phyloP scores from a whole-genome alignment of 2,888 invertebrate genomes.

The Yponomeuta plumbellus region DNA sequence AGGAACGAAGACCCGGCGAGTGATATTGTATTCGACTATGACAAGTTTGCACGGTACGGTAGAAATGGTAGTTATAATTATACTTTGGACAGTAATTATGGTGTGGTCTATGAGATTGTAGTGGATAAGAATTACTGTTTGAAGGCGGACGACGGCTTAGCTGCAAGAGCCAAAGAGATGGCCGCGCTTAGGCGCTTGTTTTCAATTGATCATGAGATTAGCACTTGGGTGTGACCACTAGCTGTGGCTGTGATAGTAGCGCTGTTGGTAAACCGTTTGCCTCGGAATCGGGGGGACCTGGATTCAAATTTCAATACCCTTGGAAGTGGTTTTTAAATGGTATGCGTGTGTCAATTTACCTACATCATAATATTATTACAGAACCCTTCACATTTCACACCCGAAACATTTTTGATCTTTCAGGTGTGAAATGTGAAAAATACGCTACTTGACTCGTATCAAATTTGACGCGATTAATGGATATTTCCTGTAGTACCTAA shows the following conservation, averaged over 20 bases:
- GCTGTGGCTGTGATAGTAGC: not conserved
- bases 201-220: conserved; percentile 42
- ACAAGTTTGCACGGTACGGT: not conserved
- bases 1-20: conserved; percentile 21
- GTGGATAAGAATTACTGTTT: conserved; percentile 25
- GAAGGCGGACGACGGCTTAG: conserved; percentile 34
- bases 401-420: too few relatives aligned
- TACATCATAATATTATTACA: too few relatives aligned
- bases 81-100: not conserved
- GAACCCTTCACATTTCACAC: too few relatives aligned
- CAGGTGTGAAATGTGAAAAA: too few relatives aligned
- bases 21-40: conserved; percentile 6
- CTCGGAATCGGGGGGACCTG: too few relatives aligned
- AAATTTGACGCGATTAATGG: too few relatives aligned
- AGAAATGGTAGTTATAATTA: not conserved
- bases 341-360: too few relatives aligned
- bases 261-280: too few relatives aligned
- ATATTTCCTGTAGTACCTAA: too few relatives aligned
- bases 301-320: too few relatives aligned
- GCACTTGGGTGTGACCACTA: conserved; percentile 27
- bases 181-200: conserved; percentile 48
- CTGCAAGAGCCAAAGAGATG: conserved; percentile 39
- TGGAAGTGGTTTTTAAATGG: too few relatives aligned
- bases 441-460: too few relatives aligned
- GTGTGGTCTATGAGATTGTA: conserved; percentile 25